A percentile compares a stretch with the other conserved stretches of the same genome.
These are phyloP conservation scores for Epinephelus coioides DNA, from an alignment of 2,797 vertebrate species.

Conservation along the genomic window DNA sequence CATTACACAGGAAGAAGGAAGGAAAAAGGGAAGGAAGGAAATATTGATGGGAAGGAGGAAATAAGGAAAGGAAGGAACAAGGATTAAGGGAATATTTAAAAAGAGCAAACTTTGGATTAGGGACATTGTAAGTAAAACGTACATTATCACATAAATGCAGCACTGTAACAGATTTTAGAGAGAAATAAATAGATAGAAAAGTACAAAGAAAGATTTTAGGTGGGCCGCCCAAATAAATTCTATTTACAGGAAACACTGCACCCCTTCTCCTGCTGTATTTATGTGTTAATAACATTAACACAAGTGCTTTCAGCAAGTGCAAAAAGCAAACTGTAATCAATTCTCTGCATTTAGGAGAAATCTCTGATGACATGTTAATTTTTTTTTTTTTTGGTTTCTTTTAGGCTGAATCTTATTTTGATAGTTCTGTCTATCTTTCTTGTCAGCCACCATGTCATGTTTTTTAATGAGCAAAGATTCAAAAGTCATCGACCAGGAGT, in stretches of 20 bases:
- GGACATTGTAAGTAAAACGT: slow-evolving; percentile 23
- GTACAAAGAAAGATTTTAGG: slow-evolving; percentile 11
- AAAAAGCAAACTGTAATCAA: background rate
- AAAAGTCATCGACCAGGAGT: background rate
- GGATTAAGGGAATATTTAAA: background rate
- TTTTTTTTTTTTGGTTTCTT: background rate
- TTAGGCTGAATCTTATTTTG: background rate
- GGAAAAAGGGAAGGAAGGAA: background rate
- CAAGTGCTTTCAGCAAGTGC: background rate
- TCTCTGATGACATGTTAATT: no score
- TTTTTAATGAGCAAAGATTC: background rate
- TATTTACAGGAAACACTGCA: slow-evolving; percentile 13
- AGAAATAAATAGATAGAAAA: slow-evolving; percentile 42
- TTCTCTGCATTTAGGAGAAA: background rate
- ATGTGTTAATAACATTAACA: slow-evolving; percentile 8
- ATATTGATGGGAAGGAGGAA: background rate
- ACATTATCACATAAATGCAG: background rate
- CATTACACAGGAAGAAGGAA: background rate
- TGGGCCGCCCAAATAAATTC: background rate
- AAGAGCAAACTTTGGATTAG: slow-evolving; percentile 2
- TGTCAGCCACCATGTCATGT: background rate
- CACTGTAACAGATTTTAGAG: slow-evolving; percentile 16
- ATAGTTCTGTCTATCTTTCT: slow-evolving; percentile 6
- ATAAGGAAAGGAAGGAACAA: background rate
- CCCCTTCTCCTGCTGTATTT: background rate